Conservation (phyloP, 2,113 vertebrate genomes). For the Procavia capensis region DNA sequence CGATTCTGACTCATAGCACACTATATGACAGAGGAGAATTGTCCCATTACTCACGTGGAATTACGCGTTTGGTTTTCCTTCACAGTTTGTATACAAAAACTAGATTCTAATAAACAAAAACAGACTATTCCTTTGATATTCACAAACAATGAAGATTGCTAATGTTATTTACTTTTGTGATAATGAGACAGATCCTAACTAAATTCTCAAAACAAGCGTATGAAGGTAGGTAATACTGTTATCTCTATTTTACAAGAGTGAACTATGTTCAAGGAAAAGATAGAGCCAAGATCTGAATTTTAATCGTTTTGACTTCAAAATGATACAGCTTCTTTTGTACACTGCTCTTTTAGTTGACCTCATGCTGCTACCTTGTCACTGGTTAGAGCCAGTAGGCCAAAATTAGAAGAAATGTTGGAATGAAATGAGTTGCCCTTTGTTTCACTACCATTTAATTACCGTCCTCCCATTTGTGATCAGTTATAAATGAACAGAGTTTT, state of each 20-base stretch:
- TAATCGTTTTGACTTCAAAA: neutral
- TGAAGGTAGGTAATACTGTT: neutral
- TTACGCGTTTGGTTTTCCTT: neutral
- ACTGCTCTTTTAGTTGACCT: neutral
- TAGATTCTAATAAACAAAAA: neutral
- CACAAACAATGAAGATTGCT: neutral
- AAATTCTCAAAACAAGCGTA: too few relatives aligned
- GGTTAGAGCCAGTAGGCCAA: neutral
- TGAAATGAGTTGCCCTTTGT: neutral
- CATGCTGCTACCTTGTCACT: neutral
- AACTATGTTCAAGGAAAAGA: neutral
- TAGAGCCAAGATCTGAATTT: neutral
- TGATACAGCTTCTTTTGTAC: neutral
- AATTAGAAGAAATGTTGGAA: neutral
- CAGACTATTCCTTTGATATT: neutral
- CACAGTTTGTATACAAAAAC: neutral
- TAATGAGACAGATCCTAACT: neutral
- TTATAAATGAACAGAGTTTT: neutral
- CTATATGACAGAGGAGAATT: too few relatives aligned
- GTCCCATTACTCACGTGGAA: neutral
- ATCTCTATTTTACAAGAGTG: neutral
- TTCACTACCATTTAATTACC: neutral
- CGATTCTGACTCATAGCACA: too few relatives aligned
- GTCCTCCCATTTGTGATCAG: neutral
- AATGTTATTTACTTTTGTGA: neutral